These are phyloP conservation scores for Peromyscus nudipes DNA, from an alignment of 2,797 vertebrate genomes.

Conservation along the genomic window DNA sequence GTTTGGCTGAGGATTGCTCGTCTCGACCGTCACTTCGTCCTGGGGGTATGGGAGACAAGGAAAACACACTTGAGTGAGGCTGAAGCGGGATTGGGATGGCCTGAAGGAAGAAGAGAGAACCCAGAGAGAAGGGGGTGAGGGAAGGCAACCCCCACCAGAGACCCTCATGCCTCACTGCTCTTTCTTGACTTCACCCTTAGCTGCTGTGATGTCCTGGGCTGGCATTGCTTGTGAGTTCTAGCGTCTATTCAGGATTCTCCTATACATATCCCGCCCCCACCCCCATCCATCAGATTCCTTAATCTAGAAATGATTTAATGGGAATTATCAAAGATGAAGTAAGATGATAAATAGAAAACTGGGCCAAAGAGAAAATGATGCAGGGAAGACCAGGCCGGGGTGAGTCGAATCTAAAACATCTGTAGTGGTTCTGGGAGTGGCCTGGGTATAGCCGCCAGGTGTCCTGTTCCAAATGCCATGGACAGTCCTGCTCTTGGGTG, in stretches of 20 bases:
- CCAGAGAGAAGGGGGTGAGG: not conserved
- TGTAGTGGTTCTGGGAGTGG: not conserved
- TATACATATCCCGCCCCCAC: not conserved
- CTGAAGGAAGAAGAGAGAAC: not conserved
- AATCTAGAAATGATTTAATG: not conserved
- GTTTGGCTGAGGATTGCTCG: constrained; percentile 90
- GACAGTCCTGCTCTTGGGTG: not conserved
- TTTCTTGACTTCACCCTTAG: not conserved
- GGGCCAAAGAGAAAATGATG: constrained; percentile 2
- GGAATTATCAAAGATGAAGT: constrained; percentile 33
- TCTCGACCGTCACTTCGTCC: constrained; percentile 93
- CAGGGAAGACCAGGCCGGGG: not conserved
- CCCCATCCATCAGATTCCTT: not conserved
- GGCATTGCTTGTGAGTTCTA: not conserved
- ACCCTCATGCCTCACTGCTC: not conserved
- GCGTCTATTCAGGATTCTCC: not conserved
- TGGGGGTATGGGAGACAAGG: constrained; percentile 85
- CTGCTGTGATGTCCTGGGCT: not conserved
- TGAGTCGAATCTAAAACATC: not conserved
- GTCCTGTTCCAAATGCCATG: not conserved
- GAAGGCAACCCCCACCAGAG: not conserved
- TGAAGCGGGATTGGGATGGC: fast-evolving
- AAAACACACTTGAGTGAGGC: constrained; percentile 73
- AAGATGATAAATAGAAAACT: constrained; percentile 12
- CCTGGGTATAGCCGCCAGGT: not conserved